Evolutionary conservation across 2,797 vertebrate species (phyloP).

Genomic region (Cynopterus sphinx): DNA sequence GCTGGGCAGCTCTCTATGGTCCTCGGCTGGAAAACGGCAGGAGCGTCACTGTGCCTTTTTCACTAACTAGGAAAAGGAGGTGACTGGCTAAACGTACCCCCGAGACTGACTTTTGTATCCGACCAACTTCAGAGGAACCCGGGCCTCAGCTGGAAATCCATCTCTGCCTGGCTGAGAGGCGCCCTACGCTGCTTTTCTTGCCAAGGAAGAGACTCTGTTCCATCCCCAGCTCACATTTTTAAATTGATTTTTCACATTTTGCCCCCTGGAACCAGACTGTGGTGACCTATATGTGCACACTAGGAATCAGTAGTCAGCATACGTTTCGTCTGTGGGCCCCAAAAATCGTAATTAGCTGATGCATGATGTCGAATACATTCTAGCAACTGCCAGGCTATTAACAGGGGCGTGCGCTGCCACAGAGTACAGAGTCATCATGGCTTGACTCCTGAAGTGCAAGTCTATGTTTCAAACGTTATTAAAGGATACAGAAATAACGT

Average conservation of each 20-base stretch:
- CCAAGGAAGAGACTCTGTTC: neutral
- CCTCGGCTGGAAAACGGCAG: neutral
- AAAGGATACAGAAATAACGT: neutral
- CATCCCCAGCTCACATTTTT: neutral
- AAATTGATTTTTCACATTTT: slow-evolving; percentile 31
- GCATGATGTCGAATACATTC: neutral
- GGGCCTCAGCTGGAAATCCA: neutral
- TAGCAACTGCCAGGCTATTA: neutral
- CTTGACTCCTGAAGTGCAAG: neutral
- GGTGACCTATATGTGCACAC: neutral
- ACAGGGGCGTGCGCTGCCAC: neutral
- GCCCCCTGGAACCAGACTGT: slow-evolving; percentile 21
- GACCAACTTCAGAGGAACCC: neutral
- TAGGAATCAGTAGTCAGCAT: slow-evolving; percentile 36
- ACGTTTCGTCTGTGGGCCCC: neutral
- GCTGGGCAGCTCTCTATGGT: neutral
- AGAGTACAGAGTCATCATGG: neutral
- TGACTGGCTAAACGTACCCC: neutral
- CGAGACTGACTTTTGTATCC: neutral
- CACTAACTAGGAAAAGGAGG: neutral
- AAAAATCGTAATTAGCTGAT: slow-evolving; percentile 39
- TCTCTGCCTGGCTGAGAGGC: neutral
- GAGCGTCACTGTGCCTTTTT: neutral
- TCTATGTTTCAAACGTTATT: neutral
- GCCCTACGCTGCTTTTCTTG: neutral